Base-by-base conservation (phyloP, 2,797 vertebrate species). In the Orestias chungarensis region DNA sequence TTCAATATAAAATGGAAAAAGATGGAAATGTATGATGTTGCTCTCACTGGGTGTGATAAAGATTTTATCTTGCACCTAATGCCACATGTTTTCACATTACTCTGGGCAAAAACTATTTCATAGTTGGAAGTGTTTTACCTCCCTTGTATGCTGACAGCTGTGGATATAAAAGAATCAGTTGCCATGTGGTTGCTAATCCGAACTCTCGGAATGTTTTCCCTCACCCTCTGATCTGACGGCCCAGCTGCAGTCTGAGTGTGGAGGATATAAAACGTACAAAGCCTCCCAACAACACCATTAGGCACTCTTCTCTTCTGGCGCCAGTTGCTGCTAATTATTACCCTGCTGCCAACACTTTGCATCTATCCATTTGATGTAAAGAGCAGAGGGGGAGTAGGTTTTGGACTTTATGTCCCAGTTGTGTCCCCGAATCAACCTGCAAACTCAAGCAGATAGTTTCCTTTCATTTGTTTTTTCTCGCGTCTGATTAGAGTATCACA, bases 401-500 rank as follows among this genome's bases (percentile, higher is more conserved):
- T 69, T 66, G 61, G 64, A 81, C 79, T 84, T 82, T 67, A 81
- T 64, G 76, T 76, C 66, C 71, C 43, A 1, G 57, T 38, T 3
- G 42, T 55, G 69, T 73, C 71, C 35, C 72, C 68, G 29, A 74
- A 82, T 84, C 66, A 70, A 71, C 54, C 79, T n/a, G 12, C 27
- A 61, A 38, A 74, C 40, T 69, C 42, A 3, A 64, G 70, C 44
- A 64, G 8, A 67, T 71, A 29, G 67, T 62, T 85, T 52, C 57
- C 68, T 42, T 57, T 78, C 72, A 74, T 42, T 54, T 79, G 25
- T 54, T 38, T 62, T 66, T 43, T 14, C 0, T 14, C 20, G 64
- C 4, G 38, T 66, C 46, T 87, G 83, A 91, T 89, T 66, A 82
- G 76, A 52, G 78, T 68, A 74, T 85, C 79, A 73, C 85, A 87